Evolutionary conservation across 2,797 vertebrate species (phyloP).

Genomic region (Coregonus suidteri): DNA sequence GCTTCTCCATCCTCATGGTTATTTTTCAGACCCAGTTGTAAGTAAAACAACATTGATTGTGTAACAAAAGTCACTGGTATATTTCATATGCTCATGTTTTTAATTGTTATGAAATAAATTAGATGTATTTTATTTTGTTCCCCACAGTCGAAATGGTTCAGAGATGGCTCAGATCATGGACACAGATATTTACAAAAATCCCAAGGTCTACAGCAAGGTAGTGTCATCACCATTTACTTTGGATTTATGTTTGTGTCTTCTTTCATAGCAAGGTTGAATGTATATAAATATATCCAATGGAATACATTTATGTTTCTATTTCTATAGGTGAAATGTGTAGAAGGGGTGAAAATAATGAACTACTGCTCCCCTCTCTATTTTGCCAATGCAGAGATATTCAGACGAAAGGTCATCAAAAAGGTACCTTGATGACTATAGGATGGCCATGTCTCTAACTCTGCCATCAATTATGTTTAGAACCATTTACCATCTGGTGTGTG

Average conservation of each 20-base stretch:
- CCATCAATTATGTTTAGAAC: not conserved
- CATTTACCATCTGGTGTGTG: not conserved
- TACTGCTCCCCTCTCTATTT: conserved; percentile 94
- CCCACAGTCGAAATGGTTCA: conserved; percentile 86
- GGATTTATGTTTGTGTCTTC: not conserved
- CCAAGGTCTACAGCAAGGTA: conserved; percentile 89
- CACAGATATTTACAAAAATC: conserved; percentile 90
- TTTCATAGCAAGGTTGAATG: not conserved
- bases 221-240: conserved; percentile 13
- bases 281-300: not conserved
- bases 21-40: conserved; percentile 95
- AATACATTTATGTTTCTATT: not conserved
- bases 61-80: not conserved
- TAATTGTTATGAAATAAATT: not conserved
- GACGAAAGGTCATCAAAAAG: conserved; percentile 87
- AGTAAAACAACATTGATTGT: conserved; percentile 37
- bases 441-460: not conserved
- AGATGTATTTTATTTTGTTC: conserved; percentile 21
- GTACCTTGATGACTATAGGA: conserved; percentile 59
- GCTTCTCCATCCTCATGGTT: conserved; percentile 88
- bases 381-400: conserved; percentile 92
- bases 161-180: conserved; percentile 77
- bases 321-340: conserved; percentile 77
- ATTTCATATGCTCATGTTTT: not conserved
- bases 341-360: conserved; percentile 89